Percentiles rank a stretch among this genome's conserved stretches.
Evolutionary conservation across 2,888 invertebrate species (phyloP).

Genomic region (Trissonchulus sp.): DNA sequence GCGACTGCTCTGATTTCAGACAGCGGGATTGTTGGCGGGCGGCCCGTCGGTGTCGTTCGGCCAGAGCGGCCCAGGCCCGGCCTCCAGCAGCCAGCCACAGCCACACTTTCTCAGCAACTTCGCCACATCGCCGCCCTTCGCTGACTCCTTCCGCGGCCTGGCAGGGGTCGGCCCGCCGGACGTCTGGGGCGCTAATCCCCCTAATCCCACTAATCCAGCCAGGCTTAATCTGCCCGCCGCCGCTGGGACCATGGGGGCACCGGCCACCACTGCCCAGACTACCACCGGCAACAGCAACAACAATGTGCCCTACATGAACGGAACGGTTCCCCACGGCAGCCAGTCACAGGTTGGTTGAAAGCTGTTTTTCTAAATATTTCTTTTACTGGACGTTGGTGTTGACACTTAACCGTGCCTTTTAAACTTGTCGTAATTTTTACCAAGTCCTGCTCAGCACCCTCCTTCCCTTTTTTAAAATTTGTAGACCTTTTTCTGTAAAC

Average conservation of each 20-base stretch:
- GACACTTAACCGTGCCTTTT: too few relatives aligned
- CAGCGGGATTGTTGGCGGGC: too few relatives aligned
- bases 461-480: too few relatives aligned
- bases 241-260: background rate
- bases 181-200: background rate
- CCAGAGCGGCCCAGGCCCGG: too few relatives aligned
- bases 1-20: too few relatives aligned
- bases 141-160: background rate
- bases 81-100: too few relatives aligned
- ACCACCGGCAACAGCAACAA: background rate
- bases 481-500: too few relatives aligned
- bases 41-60: too few relatives aligned
- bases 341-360: background rate
- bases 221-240: background rate
- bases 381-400: too few relatives aligned
- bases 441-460: too few relatives aligned
- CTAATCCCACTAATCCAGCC: background rate
- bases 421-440: too few relatives aligned
- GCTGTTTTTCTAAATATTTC: too few relatives aligned
- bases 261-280: background rate
- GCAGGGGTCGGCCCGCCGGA: background rate
- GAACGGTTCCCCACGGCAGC: background rate
- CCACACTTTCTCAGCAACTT: background rate
- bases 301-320: background rate
- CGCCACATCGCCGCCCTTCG: background rate